Evolutionary conservation across 2,888 invertebrate genomes (phyloP).

Genomic region (Trachelus iudaicus): DNA sequence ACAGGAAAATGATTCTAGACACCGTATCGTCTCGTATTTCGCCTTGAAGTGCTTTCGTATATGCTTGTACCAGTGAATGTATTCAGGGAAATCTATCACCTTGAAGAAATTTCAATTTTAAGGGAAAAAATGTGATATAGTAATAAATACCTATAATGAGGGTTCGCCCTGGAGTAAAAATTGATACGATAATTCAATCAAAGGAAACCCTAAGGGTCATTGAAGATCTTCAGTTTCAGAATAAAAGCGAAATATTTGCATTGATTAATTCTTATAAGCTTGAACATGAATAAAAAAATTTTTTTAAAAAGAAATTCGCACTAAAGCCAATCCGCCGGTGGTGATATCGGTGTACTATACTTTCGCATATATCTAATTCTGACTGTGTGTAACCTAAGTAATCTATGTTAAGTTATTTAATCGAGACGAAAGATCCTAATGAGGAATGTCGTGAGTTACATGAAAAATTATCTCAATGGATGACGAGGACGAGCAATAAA

Average conservation of each 20-base stretch:
- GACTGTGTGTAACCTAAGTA: not conserved
- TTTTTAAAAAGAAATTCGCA: not conserved
- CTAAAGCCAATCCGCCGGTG: not conserved
- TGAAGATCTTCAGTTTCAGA: not conserved
- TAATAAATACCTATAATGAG: not conserved
- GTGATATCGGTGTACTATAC: not conserved
- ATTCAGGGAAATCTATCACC: not conserved
- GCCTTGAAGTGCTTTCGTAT: not conserved
- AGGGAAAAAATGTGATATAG: not conserved
- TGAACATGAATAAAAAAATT: not conserved
- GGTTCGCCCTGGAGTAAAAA: not conserved
- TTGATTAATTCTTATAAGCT: not conserved
- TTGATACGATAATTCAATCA: not conserved
- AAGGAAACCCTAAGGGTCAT: not conserved
- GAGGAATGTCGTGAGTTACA: not conserved
- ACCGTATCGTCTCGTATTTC: not conserved
- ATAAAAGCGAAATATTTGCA: not conserved
- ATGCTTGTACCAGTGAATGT: not conserved
- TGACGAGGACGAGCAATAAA: constrained; percentile 8
- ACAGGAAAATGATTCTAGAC: not conserved
- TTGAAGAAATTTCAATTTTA: not conserved
- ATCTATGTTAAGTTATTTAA: not conserved
- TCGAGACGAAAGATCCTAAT: not conserved
- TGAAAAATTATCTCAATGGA: not conserved
- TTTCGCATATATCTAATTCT: not conserved